phyloP scores from a whole-genome alignment of 1,140 invertebrate genomes.

The Euwallacea similis region DNA sequence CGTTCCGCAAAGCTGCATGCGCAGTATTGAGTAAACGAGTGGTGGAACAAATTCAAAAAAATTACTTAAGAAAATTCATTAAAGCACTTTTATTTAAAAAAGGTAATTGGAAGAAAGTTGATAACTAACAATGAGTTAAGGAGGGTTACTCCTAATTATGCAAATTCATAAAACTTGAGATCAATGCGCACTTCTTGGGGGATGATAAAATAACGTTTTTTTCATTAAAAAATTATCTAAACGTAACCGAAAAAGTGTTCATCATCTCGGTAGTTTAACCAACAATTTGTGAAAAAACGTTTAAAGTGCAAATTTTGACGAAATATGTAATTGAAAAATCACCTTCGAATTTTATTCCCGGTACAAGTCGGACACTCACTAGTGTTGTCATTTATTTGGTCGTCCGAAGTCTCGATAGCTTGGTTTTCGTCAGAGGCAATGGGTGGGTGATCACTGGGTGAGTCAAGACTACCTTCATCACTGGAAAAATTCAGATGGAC shows the following conservation, averaged over 20 bases:
- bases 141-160: no score
- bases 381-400: conserved; percentile 25
- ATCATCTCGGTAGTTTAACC: neutral
- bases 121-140: no score
- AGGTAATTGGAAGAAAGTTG: neutral
- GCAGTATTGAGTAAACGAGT: conserved; percentile 38
- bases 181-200: no score
- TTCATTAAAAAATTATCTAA: no score
- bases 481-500: conserved; percentile 34
- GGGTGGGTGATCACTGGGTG: conserved; percentile 51
- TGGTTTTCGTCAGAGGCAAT: conserved; percentile 45
- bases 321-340: conserved; percentile 16
- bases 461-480: conserved; percentile 52
- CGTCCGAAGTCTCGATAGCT: conserved; percentile 25
- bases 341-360: conserved; percentile 50
- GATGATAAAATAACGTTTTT: no score
- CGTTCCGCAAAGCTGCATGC: conserved; percentile 75
- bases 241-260: no score
- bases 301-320: neutral
- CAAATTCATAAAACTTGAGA: no score
- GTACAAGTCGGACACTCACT: conserved; percentile 10
- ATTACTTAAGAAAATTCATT: conserved; percentile 4
- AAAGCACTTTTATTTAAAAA: conserved; percentile 7
- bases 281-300: neutral
- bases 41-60: conserved; percentile 8